Conservation (phyloP, 2,113 vertebrate genomes). For the Cheilinus undulatus region DNA sequence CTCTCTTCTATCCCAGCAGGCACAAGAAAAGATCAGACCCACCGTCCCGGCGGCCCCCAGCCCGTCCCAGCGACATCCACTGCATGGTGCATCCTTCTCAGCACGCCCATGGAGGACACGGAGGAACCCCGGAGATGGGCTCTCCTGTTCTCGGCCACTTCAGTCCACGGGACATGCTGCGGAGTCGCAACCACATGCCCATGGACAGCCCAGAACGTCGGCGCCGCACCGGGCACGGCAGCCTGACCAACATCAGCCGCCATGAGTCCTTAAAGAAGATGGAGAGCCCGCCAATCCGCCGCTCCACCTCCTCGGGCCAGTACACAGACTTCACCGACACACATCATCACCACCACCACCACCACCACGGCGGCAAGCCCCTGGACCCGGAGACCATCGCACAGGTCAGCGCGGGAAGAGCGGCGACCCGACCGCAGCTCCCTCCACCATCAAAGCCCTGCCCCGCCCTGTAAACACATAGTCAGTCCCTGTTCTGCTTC, state of each 20-base stretch:
- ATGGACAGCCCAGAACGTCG: slow-evolving; percentile 92
- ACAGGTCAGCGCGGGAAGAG: slow-evolving; percentile 91
- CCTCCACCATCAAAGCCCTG: slow-evolving; percentile 81
- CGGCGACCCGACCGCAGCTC: slow-evolving; percentile 76
- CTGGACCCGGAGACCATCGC: slow-evolving; percentile 98
- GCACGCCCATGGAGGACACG: slow-evolving; percentile 78
- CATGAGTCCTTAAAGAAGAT: slow-evolving; percentile 95
- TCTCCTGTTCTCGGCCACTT: slow-evolving; percentile 89
- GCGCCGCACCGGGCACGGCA: slow-evolving; percentile 90
- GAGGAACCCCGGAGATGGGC: slow-evolving; percentile 86
- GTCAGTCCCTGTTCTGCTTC: slow-evolving; percentile 82
- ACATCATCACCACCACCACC: slow-evolving; percentile 46
- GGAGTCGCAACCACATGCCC: slow-evolving; percentile 86
- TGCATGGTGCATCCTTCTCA: slow-evolving; percentile 91
- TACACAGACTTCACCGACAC: slow-evolving; percentile 90
- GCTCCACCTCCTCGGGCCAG: slow-evolving; percentile 96
- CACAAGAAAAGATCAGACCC: slow-evolving; percentile 93
- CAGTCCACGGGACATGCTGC: slow-evolving; percentile 90
- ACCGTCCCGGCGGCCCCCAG: slow-evolving; percentile 88
- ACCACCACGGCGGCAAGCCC: slow-evolving; percentile 82
- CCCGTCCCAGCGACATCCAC: slow-evolving; percentile 90
- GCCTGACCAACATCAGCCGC: slow-evolving; percentile 94
- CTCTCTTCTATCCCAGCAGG: slow-evolving; percentile 71
- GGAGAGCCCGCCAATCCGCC: slow-evolving; percentile 95
- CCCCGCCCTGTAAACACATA: slow-evolving; percentile 82